These are phyloP conservation scores for Pristionchus maxplancki DNA, from an alignment of 2,888 invertebrate genomes.

Conservation along the genomic window DNA sequence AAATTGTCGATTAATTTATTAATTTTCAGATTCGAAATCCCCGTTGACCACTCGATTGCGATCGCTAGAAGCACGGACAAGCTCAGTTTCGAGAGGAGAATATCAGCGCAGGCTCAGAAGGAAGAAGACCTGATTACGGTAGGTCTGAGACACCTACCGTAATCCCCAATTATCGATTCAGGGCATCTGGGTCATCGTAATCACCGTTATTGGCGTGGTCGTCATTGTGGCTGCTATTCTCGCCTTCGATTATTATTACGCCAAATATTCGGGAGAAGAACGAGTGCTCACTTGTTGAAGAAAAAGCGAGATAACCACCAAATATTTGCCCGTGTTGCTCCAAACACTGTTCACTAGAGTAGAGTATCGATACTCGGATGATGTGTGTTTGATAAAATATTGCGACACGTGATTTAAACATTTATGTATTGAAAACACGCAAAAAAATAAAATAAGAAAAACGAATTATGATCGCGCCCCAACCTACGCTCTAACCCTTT, in stretches of 20 bases:
- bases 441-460: not conserved
- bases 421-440: not conserved
- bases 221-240: not conserved
- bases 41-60: not conserved
- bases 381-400: not conserved
- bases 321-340: slow-evolving; percentile 18
- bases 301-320: not conserved
- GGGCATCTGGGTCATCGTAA: not conserved
- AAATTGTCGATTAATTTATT: not conserved
- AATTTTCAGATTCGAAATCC: not conserved
- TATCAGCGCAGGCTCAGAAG: too few species aligned
- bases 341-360: not conserved
- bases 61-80: not conserved
- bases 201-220: not conserved
- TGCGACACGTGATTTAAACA: not conserved
- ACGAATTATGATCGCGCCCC: too few species aligned
- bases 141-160: not conserved
- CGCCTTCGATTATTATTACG: not conserved
- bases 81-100: not conserved
- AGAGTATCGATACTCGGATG: not conserved
- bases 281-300: slow-evolving; percentile 17
- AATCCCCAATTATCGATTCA: not conserved
- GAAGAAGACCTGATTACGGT: not conserved
- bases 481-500: too few species aligned
- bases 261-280: not conserved